Conservation (phyloP, 2,888 invertebrate species). For the Brachyptera risi region DNA sequence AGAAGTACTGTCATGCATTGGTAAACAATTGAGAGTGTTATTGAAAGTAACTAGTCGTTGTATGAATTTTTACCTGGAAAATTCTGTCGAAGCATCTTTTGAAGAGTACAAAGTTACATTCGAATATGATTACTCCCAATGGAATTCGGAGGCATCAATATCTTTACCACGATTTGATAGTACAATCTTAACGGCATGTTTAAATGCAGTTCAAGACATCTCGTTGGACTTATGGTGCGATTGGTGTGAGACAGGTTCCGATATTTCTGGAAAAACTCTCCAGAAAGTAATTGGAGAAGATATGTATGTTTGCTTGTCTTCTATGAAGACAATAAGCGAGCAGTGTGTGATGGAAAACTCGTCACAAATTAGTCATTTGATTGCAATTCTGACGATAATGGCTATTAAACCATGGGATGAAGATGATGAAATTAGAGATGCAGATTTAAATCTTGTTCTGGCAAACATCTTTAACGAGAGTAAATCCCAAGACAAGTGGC, state of each 20-base stretch:
- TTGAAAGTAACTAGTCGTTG: conserved; percentile 1
- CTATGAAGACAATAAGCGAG: not conserved
- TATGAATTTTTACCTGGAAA: not conserved
- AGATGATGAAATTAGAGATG: conserved; percentile 32
- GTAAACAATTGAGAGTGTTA: not conserved
- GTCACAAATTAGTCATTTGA: not conserved
- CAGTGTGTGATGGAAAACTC: not conserved
- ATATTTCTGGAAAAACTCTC: conserved; percentile 15
- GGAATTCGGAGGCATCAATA: not conserved
- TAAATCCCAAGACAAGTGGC: conserved; percentile 28
- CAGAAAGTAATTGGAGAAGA: conserved; percentile 27
- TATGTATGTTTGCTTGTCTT: conserved; percentile 20
- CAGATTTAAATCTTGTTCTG: conserved; percentile 21
- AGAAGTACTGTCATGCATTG: not conserved
- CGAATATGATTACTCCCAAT: conserved; percentile 3
- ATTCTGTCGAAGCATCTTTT: not conserved
- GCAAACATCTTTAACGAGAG: conserved; percentile 22
- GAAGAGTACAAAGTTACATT: not conserved
- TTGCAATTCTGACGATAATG: conserved; percentile 21
- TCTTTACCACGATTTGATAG: not conserved
- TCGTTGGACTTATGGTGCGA: conserved; percentile 27
- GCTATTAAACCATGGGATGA: conserved; percentile 29
- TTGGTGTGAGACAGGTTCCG: conserved; percentile 21
- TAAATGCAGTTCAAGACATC: not conserved
- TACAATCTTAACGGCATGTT: not conserved